Conservation (phyloP, 2,797 vertebrate species). For the Pteropus rufus region DNA sequence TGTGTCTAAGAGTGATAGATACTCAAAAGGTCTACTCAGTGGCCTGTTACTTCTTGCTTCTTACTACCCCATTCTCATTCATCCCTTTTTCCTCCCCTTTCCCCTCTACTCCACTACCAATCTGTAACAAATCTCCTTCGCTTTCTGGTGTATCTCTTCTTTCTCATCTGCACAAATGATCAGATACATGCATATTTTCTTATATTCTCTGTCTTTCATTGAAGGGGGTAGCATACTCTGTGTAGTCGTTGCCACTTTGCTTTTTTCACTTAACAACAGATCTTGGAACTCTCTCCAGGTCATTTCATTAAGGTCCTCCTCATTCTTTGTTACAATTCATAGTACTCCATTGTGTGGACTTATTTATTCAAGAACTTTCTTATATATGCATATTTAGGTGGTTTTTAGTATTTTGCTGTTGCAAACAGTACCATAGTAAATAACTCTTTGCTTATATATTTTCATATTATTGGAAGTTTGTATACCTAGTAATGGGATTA, state of each 20-base stretch:
- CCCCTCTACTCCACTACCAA: neutral
- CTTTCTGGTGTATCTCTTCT: conserved; percentile 7
- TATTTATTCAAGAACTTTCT: neutral
- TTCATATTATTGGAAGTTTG: neutral
- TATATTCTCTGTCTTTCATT: neutral
- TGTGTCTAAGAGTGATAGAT: conserved; percentile 8
- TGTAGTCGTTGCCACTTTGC: neutral
- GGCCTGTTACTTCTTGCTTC: neutral
- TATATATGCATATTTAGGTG: neutral
- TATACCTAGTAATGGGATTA: neutral
- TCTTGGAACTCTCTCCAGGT: neutral
- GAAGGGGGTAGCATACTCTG: neutral
- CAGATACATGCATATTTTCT: neutral
- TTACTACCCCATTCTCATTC: neutral
- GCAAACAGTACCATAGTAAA: conserved; percentile 16
- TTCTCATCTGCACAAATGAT: neutral
- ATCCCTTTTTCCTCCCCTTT: neutral
- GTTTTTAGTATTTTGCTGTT: conserved; percentile 23
- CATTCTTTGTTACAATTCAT: neutral
- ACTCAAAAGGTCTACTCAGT: neutral
- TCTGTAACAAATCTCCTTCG: neutral
- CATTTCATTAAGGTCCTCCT: neutral
- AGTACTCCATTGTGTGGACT: neutral
- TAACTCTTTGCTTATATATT: neutral
- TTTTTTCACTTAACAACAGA: neutral